These are phyloP conservation scores for Caloenas nicobarica DNA, from an alignment of 2,113 vertebrate species.

Conservation along the genomic window DNA sequence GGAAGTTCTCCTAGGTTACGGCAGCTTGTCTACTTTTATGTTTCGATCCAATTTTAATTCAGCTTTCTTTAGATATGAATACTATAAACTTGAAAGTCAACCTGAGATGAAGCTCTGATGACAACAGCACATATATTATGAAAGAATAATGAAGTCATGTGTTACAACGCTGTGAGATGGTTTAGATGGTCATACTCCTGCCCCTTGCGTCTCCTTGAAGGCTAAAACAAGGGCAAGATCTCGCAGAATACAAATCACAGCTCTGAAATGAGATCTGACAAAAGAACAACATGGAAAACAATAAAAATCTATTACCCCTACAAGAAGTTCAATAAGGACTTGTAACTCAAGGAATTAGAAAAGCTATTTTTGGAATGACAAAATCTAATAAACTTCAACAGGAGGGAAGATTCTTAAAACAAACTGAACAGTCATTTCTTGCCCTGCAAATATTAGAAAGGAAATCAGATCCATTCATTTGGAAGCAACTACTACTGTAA, in stretches of 20 bases:
- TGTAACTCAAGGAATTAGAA: background rate
- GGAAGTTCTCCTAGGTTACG: background rate
- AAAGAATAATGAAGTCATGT: background rate
- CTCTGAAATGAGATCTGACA: background rate
- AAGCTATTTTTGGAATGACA: background rate
- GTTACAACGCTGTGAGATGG: background rate
- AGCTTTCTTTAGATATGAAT: background rate
- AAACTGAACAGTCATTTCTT: slow-evolving; percentile 7
- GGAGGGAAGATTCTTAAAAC: background rate
- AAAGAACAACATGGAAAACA: background rate
- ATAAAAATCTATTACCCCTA: background rate
- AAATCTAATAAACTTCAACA: background rate
- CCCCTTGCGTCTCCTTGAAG: background rate
- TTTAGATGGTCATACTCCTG: background rate
- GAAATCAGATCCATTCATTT: slow-evolving; percentile 41
- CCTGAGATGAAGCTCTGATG: slow-evolving; percentile 1
- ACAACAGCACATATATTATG: background rate
- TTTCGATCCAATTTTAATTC: background rate
- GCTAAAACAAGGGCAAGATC: background rate
- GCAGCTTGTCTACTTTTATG: slow-evolving; percentile 3
- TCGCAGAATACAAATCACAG: background rate
- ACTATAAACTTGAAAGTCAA: slow-evolving; percentile 36
- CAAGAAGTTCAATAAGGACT: background rate
- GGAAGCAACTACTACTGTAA: slow-evolving; percentile 29
- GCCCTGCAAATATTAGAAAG: slow-evolving; percentile 7